phyloP scores from a whole-genome alignment of 37 sponge, comb jelly and placozoan genomes.

The Diacarnus erythraeanus region DNA sequence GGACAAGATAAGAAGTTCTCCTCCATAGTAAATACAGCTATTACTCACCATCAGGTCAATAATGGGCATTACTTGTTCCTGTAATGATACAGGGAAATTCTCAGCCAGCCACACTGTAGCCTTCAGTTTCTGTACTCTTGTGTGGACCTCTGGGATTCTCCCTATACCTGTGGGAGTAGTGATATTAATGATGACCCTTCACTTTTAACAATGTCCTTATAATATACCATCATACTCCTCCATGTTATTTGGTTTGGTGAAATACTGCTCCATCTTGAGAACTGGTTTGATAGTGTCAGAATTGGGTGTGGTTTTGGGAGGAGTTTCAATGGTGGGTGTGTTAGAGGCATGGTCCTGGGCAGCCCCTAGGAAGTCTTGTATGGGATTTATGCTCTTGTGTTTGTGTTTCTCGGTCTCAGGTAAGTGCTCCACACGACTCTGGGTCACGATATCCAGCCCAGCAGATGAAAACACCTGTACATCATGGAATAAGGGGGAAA shows the following conservation, averaged over 20 bases:
- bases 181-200: background rate
- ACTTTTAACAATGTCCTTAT: background rate
- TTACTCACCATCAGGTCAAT: constrained; percentile 81
- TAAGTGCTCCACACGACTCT: constrained; percentile 91
- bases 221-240: constrained; percentile 73
- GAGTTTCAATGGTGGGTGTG: constrained; percentile 11
- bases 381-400: constrained; percentile 49
- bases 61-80: constrained; percentile 91
- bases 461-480: constrained; percentile 74
- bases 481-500: background rate
- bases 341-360: constrained; percentile 31
- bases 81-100: constrained; percentile 84
- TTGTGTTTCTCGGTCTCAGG: constrained; percentile 75
- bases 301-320: background rate
- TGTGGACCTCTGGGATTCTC: constrained; percentile 54
- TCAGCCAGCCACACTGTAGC: constrained; percentile 92
- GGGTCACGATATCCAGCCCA: constrained; percentile 85
- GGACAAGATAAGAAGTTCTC: background rate
- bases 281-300: background rate
- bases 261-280: constrained; percentile 69
- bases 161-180: constrained; percentile 62
- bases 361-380: constrained; percentile 54
- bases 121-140: constrained; percentile 84
- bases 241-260: constrained; percentile 43
- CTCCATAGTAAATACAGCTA: background rate